These are phyloP conservation scores for Synanthedon myopaeformis DNA, from an alignment of 2,888 invertebrate species.

Conservation along the genomic window DNA sequence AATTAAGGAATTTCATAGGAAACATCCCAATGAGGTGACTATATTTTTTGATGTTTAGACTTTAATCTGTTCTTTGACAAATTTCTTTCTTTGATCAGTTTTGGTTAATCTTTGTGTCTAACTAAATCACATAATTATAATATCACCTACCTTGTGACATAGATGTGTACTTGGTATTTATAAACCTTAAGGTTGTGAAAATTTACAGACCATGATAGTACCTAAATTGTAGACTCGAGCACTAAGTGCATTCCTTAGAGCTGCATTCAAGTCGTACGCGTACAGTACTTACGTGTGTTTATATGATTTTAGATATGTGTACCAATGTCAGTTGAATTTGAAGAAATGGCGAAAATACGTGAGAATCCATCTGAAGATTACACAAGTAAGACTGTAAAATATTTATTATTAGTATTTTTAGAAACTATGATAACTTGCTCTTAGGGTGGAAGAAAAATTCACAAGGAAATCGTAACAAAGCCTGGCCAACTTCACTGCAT, in stretches of 20 bases:
- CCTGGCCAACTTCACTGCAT: too few relatives aligned
- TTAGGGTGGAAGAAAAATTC: too few relatives aligned
- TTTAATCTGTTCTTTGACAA: too few relatives aligned
- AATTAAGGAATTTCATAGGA: conserved; percentile 96
- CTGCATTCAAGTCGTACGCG: neutral
- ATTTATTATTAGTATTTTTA: too few relatives aligned
- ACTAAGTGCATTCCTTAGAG: neutral
- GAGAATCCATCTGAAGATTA: conserved; percentile 89
- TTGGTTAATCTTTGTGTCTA: conserved; percentile 2
- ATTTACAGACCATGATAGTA: too few relatives aligned
- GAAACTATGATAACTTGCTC: too few relatives aligned
- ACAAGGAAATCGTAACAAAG: too few relatives aligned
- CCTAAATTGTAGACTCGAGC: neutral
- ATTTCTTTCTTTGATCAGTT: neutral
- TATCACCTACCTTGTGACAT: too few relatives aligned
- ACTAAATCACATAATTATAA: too few relatives aligned
- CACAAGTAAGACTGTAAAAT: conserved; percentile 60
- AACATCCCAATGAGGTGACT: conserved; percentile 92
- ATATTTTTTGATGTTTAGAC: too few relatives aligned
- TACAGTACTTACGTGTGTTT: neutral
- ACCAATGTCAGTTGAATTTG: conserved; percentile 98
- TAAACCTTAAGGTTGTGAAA: too few relatives aligned
- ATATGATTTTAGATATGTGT: conserved; percentile 78
- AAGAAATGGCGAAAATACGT: conserved; percentile 88
- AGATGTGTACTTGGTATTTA: too few relatives aligned